phyloP scores from a whole-genome alignment of 2,888 invertebrate genomes.

The Tenthredo notha region DNA sequence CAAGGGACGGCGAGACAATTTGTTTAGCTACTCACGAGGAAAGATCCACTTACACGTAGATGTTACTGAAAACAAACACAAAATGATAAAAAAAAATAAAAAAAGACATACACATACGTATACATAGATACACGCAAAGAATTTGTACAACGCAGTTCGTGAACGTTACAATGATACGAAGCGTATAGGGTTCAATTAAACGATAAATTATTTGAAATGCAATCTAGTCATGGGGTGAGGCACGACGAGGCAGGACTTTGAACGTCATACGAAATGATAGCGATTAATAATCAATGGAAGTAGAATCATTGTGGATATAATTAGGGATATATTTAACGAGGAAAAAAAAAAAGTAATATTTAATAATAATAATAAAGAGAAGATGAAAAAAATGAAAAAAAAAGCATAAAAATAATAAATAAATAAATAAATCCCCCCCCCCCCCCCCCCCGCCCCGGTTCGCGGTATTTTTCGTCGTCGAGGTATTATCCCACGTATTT shows the following conservation, averaged over 20 bases:
- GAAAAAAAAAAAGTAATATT: background rate
- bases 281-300: constrained; percentile 16
- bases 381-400: constrained; percentile 13
- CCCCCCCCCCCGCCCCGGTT: background rate
- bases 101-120: background rate
- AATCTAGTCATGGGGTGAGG: constrained; percentile 76
- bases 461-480: background rate
- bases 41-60: constrained; percentile 13
- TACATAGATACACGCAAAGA: background rate
- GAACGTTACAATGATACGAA: constrained; percentile 36
- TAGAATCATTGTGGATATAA: constrained; percentile 33
- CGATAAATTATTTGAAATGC: constrained; percentile 70
- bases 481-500: background rate
- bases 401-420: background rate
- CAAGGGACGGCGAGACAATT: background rate
- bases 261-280: constrained; percentile 30
- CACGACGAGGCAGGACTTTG: constrained; percentile 59
- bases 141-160: constrained; percentile 3
- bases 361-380: background rate
- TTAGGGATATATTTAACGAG: constrained; percentile 20
- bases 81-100: background rate
- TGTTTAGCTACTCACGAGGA: constrained; percentile 18
- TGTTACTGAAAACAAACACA: background rate
- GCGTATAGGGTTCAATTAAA: constrained; percentile 36
- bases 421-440: too few relatives aligned